These are phyloP conservation scores for Tetrax tetrax DNA, from an alignment of 2,113 vertebrate genomes.

Conservation along the genomic window DNA sequence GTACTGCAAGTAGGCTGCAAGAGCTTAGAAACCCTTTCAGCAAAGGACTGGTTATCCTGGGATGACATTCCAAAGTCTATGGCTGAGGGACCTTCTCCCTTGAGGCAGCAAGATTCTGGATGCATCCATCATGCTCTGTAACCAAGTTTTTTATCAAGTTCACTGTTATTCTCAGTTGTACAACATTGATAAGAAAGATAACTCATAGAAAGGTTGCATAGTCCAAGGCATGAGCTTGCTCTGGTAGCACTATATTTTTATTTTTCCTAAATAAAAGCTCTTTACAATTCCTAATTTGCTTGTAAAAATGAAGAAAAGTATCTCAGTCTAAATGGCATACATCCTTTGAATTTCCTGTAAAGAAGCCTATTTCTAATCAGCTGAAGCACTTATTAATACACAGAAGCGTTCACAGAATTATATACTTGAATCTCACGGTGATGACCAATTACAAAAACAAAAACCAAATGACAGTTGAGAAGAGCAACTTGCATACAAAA, in stretches of 20 bases:
- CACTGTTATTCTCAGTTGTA: neutral
- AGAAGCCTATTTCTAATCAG: neutral
- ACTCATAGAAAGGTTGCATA: neutral
- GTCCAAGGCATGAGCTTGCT: neutral
- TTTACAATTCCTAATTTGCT: neutral
- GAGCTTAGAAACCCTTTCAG: neutral
- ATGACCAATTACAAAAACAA: constrained; percentile 1
- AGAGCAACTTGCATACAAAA: neutral
- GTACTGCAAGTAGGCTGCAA: neutral
- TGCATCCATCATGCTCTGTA: neutral
- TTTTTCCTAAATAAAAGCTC: neutral
- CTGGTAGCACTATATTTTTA: neutral
- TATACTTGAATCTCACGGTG: neutral
- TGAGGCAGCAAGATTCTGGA: neutral
- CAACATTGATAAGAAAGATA: neutral
- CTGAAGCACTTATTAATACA: neutral
- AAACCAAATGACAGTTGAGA: neutral
- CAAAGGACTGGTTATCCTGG: neutral
- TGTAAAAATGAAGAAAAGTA: neutral
- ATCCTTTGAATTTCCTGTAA: neutral
- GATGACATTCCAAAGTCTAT: neutral
- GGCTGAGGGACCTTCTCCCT: neutral
- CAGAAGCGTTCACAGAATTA: neutral
- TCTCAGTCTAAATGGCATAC: neutral
- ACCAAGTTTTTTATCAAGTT: neutral